Evolutionary conservation across 1,140 invertebrate species (phyloP).

Genomic region (Drosophila gunungcola): DNA sequence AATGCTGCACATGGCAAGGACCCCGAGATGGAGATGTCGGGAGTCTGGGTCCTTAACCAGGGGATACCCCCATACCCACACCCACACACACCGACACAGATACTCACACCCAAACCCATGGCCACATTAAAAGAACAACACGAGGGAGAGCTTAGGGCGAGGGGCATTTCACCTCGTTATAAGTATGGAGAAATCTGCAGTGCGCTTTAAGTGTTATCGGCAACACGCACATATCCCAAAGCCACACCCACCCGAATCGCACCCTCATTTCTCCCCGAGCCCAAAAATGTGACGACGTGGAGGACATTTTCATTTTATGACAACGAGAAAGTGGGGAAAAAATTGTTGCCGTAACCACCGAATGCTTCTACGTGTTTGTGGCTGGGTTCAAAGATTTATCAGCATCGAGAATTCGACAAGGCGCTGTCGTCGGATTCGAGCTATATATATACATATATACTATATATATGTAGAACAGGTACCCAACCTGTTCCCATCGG

Average conservation of each 20-base stretch:
- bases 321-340: constrained; percentile 62
- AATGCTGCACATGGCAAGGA: constrained; percentile 75
- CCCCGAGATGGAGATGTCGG: constrained; percentile 33
- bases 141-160: constrained; percentile 1
- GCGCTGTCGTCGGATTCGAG: constrained; percentile 67
- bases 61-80: neutral
- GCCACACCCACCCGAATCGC: constrained; percentile 27
- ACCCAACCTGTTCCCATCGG: constrained; percentile 17
- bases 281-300: constrained; percentile 71
- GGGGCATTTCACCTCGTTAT: constrained; percentile 66
- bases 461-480: no score
- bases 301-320: constrained; percentile 83
- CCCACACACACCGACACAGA: constrained; percentile 2
- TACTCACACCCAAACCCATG: neutral
- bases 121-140: constrained; percentile 53
- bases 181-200: constrained; percentile 80
- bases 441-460: constrained; percentile 3
- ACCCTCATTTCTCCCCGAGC: constrained; percentile 1
- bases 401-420: constrained; percentile 78
- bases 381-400: constrained; percentile 82
- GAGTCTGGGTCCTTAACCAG: constrained; percentile 8
- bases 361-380: constrained; percentile 82
- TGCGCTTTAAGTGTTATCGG: constrained; percentile 82
- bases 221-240: constrained; percentile 67
- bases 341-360: constrained; percentile 75